These are phyloP conservation scores for Rhinoderma darwinii DNA, from an alignment of 2,113 vertebrate genomes.

Conservation along the genomic window DNA sequence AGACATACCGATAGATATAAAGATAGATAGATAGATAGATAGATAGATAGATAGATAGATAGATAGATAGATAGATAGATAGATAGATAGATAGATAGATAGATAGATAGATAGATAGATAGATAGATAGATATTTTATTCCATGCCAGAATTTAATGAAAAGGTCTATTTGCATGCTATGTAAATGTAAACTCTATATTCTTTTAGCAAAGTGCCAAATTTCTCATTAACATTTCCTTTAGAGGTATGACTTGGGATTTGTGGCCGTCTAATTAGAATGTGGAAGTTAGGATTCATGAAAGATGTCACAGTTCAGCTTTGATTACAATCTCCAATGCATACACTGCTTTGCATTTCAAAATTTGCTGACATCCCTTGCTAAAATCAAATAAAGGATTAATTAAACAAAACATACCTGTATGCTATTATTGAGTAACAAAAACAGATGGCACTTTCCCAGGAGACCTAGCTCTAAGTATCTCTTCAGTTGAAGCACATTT, in stretches of 20 bases:
- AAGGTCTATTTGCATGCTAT: not conserved
- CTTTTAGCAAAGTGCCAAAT: not conserved
- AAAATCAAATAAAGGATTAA: conserved; percentile 46
- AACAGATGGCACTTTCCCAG: conserved; percentile 30
- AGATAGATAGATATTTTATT: not conserved
- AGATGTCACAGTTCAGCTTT: conserved; percentile 47
- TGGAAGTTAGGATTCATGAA: conserved; percentile 30
- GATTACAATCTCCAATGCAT: conserved; percentile 39
- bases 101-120: no score
- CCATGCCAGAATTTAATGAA: not conserved
- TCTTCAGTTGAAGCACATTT: conserved; percentile 42
- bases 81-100: no score
- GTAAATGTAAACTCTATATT: not conserved
- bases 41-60: no score
- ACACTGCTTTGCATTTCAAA: conserved; percentile 29
- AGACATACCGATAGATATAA: no score
- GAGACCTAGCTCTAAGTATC: conserved; percentile 34
- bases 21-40: no score
- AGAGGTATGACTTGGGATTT: conserved; percentile 35
- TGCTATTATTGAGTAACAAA: conserved; percentile 40
- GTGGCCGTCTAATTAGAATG: conserved; percentile 41
- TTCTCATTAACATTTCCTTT: conserved; percentile 28
- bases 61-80: no score
- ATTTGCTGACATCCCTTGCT: conserved; percentile 36
- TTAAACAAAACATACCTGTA: conserved; percentile 50